phyloP scores from a whole-genome alignment of 35 echinoderm and acorn worm genomes.

The Chiridota heheva region DNA sequence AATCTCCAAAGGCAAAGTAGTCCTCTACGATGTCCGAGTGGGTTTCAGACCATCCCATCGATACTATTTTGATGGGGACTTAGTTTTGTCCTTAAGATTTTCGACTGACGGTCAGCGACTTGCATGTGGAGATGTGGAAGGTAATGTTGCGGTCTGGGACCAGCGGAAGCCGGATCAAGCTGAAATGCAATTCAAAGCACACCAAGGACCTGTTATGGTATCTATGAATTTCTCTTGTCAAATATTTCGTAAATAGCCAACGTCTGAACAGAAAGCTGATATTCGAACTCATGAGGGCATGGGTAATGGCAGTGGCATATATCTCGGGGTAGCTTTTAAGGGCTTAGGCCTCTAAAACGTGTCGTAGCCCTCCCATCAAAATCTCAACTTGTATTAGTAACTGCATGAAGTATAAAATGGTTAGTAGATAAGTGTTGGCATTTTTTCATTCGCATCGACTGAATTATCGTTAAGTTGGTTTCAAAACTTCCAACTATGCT shows the following conservation, averaged over 20 bases:
- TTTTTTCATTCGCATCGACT: too few relatives aligned
- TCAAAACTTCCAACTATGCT: too few relatives aligned
- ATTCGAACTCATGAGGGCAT: not conserved
- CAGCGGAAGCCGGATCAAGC: slow-evolving; percentile 11
- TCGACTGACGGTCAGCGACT: slow-evolving; percentile 8
- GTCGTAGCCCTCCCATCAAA: not conserved
- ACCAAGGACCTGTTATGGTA: slow-evolving; percentile 32
- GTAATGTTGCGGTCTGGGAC: slow-evolving; percentile 38
- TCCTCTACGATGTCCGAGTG: slow-evolving; percentile 18
- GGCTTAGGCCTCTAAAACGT: not conserved
- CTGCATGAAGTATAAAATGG: too few relatives aligned
- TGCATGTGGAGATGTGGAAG: slow-evolving; percentile 21
- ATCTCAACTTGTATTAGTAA: not conserved
- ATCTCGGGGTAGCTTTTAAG: not conserved
- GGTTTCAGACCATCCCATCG: not conserved
- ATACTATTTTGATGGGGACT: slow-evolving; percentile 11
- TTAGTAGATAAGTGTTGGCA: too few relatives aligned
- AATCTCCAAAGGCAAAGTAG: slow-evolving; percentile 1
- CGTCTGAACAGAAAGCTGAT: not conserved
- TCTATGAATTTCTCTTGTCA: not conserved
- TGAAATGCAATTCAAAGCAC: not conserved
- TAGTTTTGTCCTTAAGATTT: slow-evolving; percentile 11
- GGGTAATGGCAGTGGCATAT: not conserved
- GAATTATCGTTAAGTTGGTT: too few relatives aligned
- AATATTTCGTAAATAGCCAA: not conserved